phyloP scores from a whole-genome alignment of 2,113 vertebrate genomes.

The Orycteropus afer region DNA sequence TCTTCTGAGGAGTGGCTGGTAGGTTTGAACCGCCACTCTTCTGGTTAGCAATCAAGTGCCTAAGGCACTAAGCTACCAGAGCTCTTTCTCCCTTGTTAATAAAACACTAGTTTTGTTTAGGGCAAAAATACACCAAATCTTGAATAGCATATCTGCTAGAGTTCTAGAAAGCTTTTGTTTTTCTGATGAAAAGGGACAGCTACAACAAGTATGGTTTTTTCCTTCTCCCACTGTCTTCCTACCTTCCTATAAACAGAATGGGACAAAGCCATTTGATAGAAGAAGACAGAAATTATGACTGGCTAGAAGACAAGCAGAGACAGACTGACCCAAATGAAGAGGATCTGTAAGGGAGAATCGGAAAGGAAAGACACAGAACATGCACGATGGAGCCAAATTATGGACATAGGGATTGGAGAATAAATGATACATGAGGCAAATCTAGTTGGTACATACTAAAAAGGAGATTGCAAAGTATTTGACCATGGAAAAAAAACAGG shows the following conservation, averaged over 20 bases:
- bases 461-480: neutral
- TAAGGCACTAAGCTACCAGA: too few relatives aligned
- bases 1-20: too few relatives aligned
- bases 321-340: neutral
- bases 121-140: neutral
- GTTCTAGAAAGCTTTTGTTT: constrained; percentile 2
- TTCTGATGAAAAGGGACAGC: constrained; percentile 1
- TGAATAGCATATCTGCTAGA: neutral
- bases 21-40: too few relatives aligned
- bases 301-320: neutral
- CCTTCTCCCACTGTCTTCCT: constrained; percentile 8
- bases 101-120: neutral
- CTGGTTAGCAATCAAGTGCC: too few relatives aligned
- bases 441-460: neutral
- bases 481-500: neutral
- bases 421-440: neutral
- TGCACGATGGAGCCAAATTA: neutral
- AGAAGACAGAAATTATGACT: neutral
- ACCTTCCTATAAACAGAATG: neutral
- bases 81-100: too few relatives aligned
- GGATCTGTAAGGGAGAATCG: neutral
- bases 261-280: neutral
- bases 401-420: neutral
- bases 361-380: neutral
- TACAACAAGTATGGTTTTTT: neutral